Evolutionary conservation across 2,113 vertebrate genomes (phyloP).

Genomic region (Acrocephalus arundinaceus): DNA sequence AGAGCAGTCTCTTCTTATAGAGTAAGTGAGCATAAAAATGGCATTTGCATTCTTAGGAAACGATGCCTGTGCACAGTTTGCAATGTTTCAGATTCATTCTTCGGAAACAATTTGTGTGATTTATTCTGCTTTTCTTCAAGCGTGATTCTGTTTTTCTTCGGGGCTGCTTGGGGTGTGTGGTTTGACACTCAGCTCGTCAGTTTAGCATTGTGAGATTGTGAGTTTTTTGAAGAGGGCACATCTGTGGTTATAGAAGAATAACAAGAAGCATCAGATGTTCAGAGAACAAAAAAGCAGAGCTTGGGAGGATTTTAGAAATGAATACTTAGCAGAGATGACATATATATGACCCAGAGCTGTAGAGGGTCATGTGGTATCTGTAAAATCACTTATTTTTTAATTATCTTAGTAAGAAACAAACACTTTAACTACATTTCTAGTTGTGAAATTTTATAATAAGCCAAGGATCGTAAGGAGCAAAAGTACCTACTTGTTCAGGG

Average conservation of each 20-base stretch:
- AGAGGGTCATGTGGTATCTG: not conserved
- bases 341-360: not conserved
- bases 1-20: not conserved
- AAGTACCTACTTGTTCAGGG: not conserved
- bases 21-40: not conserved
- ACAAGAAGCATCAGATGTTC: slow-evolving; percentile 50
- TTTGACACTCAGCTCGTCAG: slow-evolving; percentile 58
- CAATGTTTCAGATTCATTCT: slow-evolving; percentile 32
- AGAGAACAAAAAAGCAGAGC: slow-evolving; percentile 34
- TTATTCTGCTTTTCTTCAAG: slow-evolving; percentile 57
- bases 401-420: not conserved
- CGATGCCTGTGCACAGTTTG: not conserved
- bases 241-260: slow-evolving; percentile 57
- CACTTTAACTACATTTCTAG: not conserved
- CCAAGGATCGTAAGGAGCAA: not conserved
- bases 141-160: slow-evolving; percentile 46
- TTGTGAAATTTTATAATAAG: not conserved
- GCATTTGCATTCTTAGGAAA: not conserved
- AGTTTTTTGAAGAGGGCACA: slow-evolving; percentile 68
- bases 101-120: slow-evolving; percentile 45
- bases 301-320: slow-evolving; percentile 41
- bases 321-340: slow-evolving; percentile 10
- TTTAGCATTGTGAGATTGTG: slow-evolving; percentile 60
- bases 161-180: slow-evolving; percentile 42
- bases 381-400: not conserved